Evolutionary conservation across 2,888 invertebrate genomes (phyloP), one percentile per base, ranked within the genome.

Genomic region (Polietes domitor): DNA sequence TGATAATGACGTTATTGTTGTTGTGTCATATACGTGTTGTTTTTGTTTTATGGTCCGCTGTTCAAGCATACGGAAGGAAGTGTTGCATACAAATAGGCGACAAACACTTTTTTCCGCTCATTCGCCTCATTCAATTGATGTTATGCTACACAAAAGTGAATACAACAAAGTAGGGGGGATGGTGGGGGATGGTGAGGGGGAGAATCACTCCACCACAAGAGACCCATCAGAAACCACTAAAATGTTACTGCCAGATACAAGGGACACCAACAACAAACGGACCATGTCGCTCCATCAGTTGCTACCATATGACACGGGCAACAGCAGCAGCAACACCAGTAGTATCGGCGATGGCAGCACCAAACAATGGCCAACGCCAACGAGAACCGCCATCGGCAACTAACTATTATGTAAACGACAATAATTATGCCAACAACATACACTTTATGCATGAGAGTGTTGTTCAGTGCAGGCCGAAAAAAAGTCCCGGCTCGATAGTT

Each of bases 71-170:
- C 71, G 71, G 58, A 82, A 76, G 71, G 58, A 82, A 76, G 58
- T 83, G 70, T 73, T 77, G 83, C 83, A 77, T 83, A 77, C 70
- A 83, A 80, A 77, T 70, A 70, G 80, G 83, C 73, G 61, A 63
- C 77, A 73, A 70, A 63, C 37, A 61, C 58, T 61, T 74, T 68
- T 65, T 77, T 72, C 72, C 53, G 55, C 37, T 32, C n/a, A 10
- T 19, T 43, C 50, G 24, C n/a, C 26, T 43, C 26, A 41, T 47
- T 12, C 71, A 80, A 71, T 80, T 68, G 68, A 41, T 68, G 68
- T 43, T 43, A 70, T 24, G 41, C 26, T 37, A 10, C n/a, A 68
- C 68, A 28, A 26, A 28, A 78, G 26, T 63, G 61, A 61, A 41
- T 6, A 41, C 65, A 65, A 37, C 37, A 21, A 43, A 24, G 68